Percentiles rank a stretch among this genome's conserved stretches.
Evolutionary conservation across 1,140 invertebrate genomes (phyloP).

Genomic region (Bilobella aurantiaca): DNA sequence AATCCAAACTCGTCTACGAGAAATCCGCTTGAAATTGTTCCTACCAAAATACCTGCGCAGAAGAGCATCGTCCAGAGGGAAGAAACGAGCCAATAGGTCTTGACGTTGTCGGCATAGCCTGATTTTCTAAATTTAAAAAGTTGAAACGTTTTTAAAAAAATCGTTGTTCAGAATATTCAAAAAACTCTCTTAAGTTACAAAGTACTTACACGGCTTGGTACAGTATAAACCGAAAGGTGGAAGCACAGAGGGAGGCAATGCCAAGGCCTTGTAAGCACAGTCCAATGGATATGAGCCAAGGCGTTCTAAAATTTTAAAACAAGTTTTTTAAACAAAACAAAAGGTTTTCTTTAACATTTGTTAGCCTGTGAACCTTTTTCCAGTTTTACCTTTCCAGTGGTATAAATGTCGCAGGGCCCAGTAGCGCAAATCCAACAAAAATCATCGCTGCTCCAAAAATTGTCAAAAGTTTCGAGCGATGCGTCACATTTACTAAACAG

Average conservation of each 20-base stretch:
- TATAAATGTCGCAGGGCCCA: constrained; percentile 64
- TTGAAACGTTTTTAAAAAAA: not conserved
- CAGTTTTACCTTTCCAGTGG: constrained; percentile 41
- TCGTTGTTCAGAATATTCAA: not conserved
- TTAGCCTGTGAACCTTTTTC: no score
- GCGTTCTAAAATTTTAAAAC: not conserved
- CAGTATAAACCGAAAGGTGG: not conserved
- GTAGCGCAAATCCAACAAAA: constrained; percentile 52
- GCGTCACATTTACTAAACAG: constrained; percentile 55
- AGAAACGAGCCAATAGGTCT: constrained; percentile 72
- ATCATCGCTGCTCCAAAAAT: constrained; percentile 56
- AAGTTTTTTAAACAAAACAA: not conserved
- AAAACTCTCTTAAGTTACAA: no score
- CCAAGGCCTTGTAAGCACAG: not conserved
- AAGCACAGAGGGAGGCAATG: not conserved
- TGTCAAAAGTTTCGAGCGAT: constrained; percentile 49
- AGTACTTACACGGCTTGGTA: not conserved
- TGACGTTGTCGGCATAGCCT: constrained; percentile 45
- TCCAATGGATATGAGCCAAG: constrained; percentile 2
- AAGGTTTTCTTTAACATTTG: not conserved
- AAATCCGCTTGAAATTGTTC: constrained; percentile 63
- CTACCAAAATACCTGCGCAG: constrained; percentile 65
- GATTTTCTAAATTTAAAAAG: constrained; percentile 18
- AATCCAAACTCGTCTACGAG: constrained; percentile 64
- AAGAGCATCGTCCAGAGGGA: constrained; percentile 75